Evolutionary conservation across 1,140 invertebrate genomes (phyloP), one percentile per base, ranked within the genome.

Genomic region (Drosophila teissieri): DNA sequence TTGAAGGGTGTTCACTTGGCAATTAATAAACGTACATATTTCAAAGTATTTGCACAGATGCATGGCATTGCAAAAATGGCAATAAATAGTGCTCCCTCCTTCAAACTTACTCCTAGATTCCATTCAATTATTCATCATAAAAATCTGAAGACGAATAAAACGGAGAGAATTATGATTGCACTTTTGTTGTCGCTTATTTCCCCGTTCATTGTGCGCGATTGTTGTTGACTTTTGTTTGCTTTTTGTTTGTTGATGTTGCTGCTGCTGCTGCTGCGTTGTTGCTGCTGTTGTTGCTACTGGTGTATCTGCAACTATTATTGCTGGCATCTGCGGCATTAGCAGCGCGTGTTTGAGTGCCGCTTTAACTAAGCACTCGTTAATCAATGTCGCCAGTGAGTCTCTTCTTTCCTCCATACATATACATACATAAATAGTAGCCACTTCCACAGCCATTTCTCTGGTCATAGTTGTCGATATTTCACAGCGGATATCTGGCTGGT

Each of bases 321-420:
- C 44, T 46, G 27, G 11, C 56, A 72, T 54, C 64, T 82, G 73
- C 49, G 57, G 48, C 49, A 60, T 72, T 63, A 83, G 78, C 83
- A 84, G 81, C 81, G 82, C 80, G 81, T 84, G 80, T 85, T 77
- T 85, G 73, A 85, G 80, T 77, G 73, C 49, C 45, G 56, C 77
- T 55, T 85, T 72, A 76, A 79, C 78, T 76, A 76, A 69, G 72
- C 72, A 76, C 81, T 84, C 65, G 80, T 76, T 85, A 84, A 84
- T 80, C 80, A 84, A 76, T 84, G 78, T 77, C 82, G 76, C 60
- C 70, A 15, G 37, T 17, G 40, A 52, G 49, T 73, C 69, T 40
- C 69, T 40, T 42, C 37, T 48, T 34, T 67, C 2, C 42, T 1
- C 4, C 17, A 17, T 19, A 1, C 17, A 45, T 15, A n/a, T 17